Evolutionary conservation across 92 coral and sea anemone genomes (phyloP).

Genomic region (Diadumene lineata): DNA sequence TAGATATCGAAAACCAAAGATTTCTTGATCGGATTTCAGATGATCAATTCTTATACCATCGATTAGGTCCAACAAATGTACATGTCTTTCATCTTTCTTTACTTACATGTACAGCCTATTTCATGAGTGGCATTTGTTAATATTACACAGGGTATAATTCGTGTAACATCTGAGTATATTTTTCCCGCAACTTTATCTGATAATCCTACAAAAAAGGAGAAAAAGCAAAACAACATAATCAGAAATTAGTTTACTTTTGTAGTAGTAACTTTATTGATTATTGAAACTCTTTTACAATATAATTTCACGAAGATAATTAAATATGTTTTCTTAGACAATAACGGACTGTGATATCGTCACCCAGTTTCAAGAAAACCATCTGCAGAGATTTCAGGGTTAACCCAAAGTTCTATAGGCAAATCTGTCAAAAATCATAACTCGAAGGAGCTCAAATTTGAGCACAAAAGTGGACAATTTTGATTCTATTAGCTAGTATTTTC

Average conservation of each 20-base stretch:
- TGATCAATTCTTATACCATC: background rate
- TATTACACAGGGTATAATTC: conserved; percentile 69
- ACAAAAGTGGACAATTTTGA: background rate
- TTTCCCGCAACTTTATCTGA: conserved; percentile 82
- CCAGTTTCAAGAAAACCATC: too few species aligned
- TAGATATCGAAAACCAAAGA: too few species aligned
- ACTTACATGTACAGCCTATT: conserved; percentile 77
- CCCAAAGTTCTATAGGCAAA: background rate
- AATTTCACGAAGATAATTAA: too few species aligned
- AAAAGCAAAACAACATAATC: too few species aligned
- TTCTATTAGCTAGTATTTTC: background rate
- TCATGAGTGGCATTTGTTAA: conserved; percentile 93
- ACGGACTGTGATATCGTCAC: too few species aligned
- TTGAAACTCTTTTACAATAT: too few species aligned
- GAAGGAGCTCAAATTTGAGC: background rate
- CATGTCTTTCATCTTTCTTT: background rate
- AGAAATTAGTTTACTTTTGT: too few species aligned
- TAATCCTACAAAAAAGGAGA: conserved; percentile 26
- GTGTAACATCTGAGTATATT: conserved; percentile 61
- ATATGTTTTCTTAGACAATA: too few species aligned
- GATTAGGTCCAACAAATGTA: too few species aligned
- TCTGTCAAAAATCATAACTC: background rate
- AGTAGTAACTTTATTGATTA: too few species aligned
- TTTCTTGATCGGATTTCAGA: too few species aligned
- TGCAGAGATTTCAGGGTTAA: too few species aligned